Evolutionary conservation across 2,797 vertebrate genomes (phyloP).

Genomic region (Bryconaethiops microstoma): DNA sequence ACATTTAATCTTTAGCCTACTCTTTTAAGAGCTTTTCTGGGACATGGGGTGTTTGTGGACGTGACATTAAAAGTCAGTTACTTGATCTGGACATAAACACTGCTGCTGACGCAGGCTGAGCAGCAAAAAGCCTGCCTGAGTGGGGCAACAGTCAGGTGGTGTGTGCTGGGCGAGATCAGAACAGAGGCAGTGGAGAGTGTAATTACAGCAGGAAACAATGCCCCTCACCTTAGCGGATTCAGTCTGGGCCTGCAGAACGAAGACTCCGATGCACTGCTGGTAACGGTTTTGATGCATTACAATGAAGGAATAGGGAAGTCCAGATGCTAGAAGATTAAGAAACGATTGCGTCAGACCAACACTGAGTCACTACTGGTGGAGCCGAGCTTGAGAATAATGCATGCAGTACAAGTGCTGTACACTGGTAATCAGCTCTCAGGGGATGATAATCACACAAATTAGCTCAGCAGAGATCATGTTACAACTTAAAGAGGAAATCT

Average conservation of each 20-base stretch:
- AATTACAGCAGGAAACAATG: conserved; percentile 31
- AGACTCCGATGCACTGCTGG: conserved; percentile 84
- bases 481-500: neutral
- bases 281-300: conserved; percentile 92
- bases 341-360: neutral
- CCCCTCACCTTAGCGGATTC: conserved; percentile 82
- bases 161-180: neutral
- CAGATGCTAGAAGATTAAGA: conserved; percentile 75
- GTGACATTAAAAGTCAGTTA: conserved; percentile 26
- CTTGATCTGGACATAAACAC: conserved; percentile 29
- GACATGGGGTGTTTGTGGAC: neutral
- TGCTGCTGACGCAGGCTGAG: neutral
- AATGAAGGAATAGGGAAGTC: conserved; percentile 86
- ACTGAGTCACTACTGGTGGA: neutral
- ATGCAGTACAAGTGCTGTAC: neutral
- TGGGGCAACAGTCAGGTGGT: neutral
- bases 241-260: conserved; percentile 85
- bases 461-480: neutral
- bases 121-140: neutral
- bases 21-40: conserved; percentile 19
- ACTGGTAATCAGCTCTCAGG: neutral
- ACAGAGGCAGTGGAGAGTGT: conserved; percentile 9
- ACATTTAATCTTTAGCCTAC: neutral
- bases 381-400: neutral
- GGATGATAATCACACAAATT: neutral